A percentile compares a stretch with the other conserved stretches of the same genome.
phyloP scores from a whole-genome alignment of 1,140 invertebrate species.

The Nasonia vitripennis region DNA sequence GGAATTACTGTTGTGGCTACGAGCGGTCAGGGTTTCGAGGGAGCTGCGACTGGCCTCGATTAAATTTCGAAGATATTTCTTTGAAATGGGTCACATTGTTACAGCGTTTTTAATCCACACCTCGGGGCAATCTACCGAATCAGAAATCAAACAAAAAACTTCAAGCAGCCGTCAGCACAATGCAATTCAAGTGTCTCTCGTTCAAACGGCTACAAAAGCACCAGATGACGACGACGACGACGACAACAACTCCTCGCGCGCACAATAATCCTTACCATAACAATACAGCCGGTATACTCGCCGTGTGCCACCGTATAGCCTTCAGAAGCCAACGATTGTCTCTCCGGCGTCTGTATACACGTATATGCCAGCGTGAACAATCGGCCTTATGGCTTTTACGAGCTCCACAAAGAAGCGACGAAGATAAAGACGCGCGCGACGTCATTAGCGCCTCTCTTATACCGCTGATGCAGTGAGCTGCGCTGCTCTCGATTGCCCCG shows the following conservation, averaged over 20 bases:
- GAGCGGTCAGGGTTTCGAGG: too few relatives aligned
- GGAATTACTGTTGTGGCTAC: background rate
- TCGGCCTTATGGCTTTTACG: background rate
- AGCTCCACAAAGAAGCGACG: background rate
- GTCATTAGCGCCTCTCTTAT: background rate
- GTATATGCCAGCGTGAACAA: background rate
- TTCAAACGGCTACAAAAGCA: background rate
- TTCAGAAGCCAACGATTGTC: background rate
- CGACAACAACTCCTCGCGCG: background rate
- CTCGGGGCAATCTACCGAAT: too few relatives aligned
- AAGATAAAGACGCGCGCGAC: background rate
- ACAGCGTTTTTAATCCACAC: too few relatives aligned
- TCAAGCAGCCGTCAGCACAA: background rate
- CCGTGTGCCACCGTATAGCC: background rate
- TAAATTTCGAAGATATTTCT: too few relatives aligned
- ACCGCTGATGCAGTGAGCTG: background rate
- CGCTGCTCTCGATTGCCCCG: background rate
- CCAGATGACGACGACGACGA: background rate
- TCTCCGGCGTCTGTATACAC: background rate
- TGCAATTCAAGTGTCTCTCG: background rate
- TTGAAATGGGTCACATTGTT: too few relatives aligned
- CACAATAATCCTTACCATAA: constrained; percentile 1
- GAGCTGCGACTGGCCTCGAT: too few relatives aligned
- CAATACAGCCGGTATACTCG: background rate
- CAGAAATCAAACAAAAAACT: background rate